Percentiles rank a stretch among this genome's conserved stretches.
Evolutionary conservation across 2,888 invertebrate genomes (phyloP).

Genomic region (Allophyes oxyacanthae): DNA sequence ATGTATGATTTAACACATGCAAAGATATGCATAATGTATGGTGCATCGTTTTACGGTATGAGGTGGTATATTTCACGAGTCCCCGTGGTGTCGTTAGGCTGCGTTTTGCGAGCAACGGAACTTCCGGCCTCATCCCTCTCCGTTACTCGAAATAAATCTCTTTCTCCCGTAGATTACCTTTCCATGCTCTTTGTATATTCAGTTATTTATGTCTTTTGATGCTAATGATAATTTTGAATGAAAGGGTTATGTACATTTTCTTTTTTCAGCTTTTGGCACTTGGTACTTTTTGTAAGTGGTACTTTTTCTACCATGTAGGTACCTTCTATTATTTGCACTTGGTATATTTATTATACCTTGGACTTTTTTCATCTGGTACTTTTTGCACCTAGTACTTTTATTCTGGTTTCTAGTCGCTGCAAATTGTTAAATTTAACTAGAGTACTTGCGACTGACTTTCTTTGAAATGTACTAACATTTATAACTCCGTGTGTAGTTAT

Average conservation of each 20-base stretch:
- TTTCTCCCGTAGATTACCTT: conserved; percentile 16
- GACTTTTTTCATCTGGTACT: too few species aligned
- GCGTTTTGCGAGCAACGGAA: conserved; percentile 39
- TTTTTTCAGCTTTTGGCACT: background rate
- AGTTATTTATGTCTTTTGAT: conserved; percentile 4
- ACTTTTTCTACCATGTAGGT: too few species aligned
- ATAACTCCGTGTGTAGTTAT: conserved; percentile 28
- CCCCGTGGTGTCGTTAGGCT: conserved; percentile 36
- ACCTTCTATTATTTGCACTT: background rate
- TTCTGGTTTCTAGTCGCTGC: conserved; percentile 10
- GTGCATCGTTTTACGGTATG: conserved; percentile 22
- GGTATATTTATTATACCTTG: background rate
- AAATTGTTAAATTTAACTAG: conserved; percentile 9
- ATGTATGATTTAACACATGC: too few species aligned
- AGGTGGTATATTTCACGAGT: conserved; percentile 4
- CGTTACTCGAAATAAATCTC: conserved; percentile 11
- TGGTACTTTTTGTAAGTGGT: conserved; percentile 5
- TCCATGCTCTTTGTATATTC: conserved; percentile 2
- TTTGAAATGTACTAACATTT: conserved; percentile 16
- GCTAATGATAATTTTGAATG: conserved; percentile 2
- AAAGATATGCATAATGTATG: conserved; percentile 21
- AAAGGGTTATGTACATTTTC: background rate
- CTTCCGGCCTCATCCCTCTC: conserved; percentile 37
- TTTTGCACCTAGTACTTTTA: conserved; percentile 10
- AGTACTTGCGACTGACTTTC: conserved; percentile 27